A percentile compares a stretch with the other conserved stretches of the same genome.
Evolutionary conservation across 2,797 vertebrate genomes (phyloP).

Genomic region (Paedocypris micromegethes): DNA sequence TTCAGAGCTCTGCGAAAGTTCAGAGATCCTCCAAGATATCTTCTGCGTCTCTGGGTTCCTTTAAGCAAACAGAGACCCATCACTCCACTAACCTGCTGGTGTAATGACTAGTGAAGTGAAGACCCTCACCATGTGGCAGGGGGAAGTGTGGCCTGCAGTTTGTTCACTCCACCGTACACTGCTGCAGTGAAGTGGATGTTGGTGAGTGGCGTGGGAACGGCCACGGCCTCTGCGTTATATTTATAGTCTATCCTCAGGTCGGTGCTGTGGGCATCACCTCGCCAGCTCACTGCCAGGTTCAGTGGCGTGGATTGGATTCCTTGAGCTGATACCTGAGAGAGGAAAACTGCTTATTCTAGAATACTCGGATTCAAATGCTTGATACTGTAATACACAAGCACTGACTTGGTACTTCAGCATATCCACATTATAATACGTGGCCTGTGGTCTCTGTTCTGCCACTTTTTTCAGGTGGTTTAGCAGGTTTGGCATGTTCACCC

Average conservation of each 20-base stretch:
- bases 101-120: neutral
- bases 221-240: slow-evolving; percentile 91
- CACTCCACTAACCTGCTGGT: neutral
- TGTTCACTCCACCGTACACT: slow-evolving; percentile 83
- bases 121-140: slow-evolving; percentile 83
- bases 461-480: slow-evolving; percentile 95
- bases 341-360: neutral
- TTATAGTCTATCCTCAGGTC: slow-evolving; percentile 97
- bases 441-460: slow-evolving; percentile 95
- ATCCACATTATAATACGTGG: slow-evolving; percentile 98
- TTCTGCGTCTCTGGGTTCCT: slow-evolving; percentile 93
- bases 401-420: slow-evolving; percentile 98
- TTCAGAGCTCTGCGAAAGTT: slow-evolving; percentile 93
- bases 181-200: slow-evolving; percentile 90
- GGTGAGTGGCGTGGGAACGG: slow-evolving; percentile 82
- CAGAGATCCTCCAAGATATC: slow-evolving; percentile 94
- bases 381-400: neutral
- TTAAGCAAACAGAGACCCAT: slow-evolving; percentile 36
- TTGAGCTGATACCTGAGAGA: slow-evolving; percentile 81
- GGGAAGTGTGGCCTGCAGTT: slow-evolving; percentile 89
- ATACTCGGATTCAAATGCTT: neutral
- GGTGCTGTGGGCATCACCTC: slow-evolving; percentile 82
- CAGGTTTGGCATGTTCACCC: slow-evolving; percentile 97
- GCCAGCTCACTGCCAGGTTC: slow-evolving; percentile 94
- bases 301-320: slow-evolving; percentile 95